These are phyloP conservation scores for Burhinus oedicnemus DNA, from an alignment of 2,113 vertebrate genomes.

Conservation along the genomic window DNA sequence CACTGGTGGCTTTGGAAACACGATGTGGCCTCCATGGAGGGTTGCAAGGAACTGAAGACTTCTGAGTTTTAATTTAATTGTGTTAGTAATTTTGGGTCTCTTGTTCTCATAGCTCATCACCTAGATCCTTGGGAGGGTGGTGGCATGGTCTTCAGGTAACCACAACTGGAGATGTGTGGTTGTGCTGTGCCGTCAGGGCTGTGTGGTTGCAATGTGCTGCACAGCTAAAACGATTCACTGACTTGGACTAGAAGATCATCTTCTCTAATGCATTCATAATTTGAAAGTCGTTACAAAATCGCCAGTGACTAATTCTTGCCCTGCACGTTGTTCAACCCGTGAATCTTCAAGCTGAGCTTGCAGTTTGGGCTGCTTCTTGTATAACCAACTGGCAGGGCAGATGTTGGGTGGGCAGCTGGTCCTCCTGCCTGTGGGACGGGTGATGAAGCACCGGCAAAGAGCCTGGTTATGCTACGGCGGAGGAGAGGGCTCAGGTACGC, in stretches of 20 bases:
- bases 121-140: not conserved
- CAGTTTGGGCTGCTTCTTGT: not conserved
- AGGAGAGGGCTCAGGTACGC: not conserved
- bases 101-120: not conserved
- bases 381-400: not conserved
- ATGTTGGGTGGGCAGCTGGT: fast-evolving
- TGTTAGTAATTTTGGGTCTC: not conserved
- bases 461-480: not conserved
- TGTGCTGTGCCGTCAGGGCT: fast-evolving
- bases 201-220: not conserved
- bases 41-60: not conserved
- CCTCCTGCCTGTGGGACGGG: not conserved
- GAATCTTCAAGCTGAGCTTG: not conserved
- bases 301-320: not conserved
- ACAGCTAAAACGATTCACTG: not conserved
- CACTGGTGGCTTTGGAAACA: not conserved
- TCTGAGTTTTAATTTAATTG: not conserved
- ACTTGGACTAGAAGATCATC: not conserved
- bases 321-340: not conserved
- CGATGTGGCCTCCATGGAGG: not conserved
- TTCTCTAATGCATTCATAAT: not conserved
- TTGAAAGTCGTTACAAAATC: not conserved
- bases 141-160: not conserved
- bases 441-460: not conserved
- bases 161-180: not conserved